Percentiles rank a stretch among this genome's conserved stretches.
Conservation (phyloP, 2,797 vertebrate species). For the Podarcis siculus region DNA sequence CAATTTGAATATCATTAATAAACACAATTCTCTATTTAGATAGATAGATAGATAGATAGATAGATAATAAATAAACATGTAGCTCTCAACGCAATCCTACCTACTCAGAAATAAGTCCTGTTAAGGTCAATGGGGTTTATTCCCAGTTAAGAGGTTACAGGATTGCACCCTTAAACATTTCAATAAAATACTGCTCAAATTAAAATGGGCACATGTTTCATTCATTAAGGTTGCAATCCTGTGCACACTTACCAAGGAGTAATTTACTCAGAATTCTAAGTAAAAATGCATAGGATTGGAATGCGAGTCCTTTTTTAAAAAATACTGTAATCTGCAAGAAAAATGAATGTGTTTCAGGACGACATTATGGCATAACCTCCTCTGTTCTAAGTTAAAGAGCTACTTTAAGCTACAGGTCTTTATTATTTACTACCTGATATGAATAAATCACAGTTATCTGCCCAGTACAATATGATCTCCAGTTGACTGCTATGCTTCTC, state of each 20-base stretch:
- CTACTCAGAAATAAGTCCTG: not conserved
- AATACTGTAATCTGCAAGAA: slow-evolving; percentile 45
- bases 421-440: slow-evolving; percentile 30
- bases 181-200: slow-evolving; percentile 75
- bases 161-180: slow-evolving; percentile 68
- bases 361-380: slow-evolving; percentile 39
- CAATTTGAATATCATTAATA: slow-evolving; percentile 66
- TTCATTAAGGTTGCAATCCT: slow-evolving; percentile 33
- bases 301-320: slow-evolving; percentile 55
- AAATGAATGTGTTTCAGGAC: slow-evolving; percentile 58
- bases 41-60: too few species aligned
- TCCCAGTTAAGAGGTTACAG: not conserved
- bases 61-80: slow-evolving; percentile 69
- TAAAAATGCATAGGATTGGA: not conserved
- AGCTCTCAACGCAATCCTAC: not conserved
- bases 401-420: slow-evolving; percentile 22
- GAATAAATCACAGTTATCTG: slow-evolving; percentile 30
- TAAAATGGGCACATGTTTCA: slow-evolving; percentile 61
- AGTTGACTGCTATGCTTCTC: slow-evolving; percentile 26
- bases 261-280: not conserved
- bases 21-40: slow-evolving; percentile 66
- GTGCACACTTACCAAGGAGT: not conserved
- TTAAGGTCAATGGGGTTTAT: not conserved
- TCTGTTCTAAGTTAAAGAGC: slow-evolving; percentile 49
- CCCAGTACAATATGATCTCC: slow-evolving; percentile 25